phyloP scores from a whole-genome alignment of 2,113 vertebrate species.

The Zapus hudsonius region DNA sequence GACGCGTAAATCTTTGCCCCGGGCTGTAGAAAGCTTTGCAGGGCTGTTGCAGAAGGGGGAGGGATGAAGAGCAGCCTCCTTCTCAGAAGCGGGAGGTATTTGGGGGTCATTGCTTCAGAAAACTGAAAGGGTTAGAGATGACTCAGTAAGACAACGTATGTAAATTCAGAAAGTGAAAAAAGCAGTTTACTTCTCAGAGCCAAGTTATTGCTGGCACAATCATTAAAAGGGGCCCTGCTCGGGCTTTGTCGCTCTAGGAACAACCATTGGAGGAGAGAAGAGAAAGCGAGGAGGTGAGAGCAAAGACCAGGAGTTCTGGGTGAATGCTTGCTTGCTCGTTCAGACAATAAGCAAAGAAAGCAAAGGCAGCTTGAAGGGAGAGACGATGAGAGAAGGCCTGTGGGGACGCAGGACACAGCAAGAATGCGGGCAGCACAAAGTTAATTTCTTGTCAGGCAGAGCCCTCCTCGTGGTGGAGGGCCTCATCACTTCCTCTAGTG shows the following conservation, averaged over 20 bases:
- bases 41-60: background rate
- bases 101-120: constrained; percentile 11
- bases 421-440: constrained; percentile 18
- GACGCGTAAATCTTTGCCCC: background rate
- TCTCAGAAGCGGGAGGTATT: background rate
- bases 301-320: background rate
- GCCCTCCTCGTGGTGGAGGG: background rate
- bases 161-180: constrained; percentile 9
- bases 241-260: constrained; percentile 32
- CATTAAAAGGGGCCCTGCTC: background rate
- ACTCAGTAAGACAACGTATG: background rate
- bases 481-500: background rate
- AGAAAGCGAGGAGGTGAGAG: background rate
- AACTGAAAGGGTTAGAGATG: background rate
- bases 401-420: background rate
- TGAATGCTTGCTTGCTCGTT: constrained; percentile 40
- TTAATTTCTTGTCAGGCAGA: constrained; percentile 49
- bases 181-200: constrained; percentile 23
- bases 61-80: background rate
- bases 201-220: background rate
- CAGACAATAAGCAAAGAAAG: constrained; percentile 56
- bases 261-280: background rate
- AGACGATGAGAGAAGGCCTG: constrained; percentile 48
- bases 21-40: constrained; percentile 35
- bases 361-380: background rate